Conservation (phyloP, 2,888 invertebrate genomes). For the Cordylochernes scorpioides region DNA sequence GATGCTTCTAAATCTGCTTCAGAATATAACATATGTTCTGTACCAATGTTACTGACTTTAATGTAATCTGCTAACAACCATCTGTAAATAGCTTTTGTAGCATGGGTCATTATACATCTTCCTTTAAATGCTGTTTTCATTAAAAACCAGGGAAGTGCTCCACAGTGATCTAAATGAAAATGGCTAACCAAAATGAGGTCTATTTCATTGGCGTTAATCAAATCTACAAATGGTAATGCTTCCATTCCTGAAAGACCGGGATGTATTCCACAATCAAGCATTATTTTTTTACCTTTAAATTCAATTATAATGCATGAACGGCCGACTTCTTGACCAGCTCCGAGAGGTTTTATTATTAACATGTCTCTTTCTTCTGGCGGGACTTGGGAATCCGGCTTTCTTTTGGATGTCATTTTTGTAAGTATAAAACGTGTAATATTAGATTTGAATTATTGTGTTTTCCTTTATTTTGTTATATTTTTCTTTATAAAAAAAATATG, state of each 20-base stretch:
- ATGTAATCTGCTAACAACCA: slow-evolving; percentile 97
- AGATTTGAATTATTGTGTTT: too few relatives aligned
- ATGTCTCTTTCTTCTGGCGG: slow-evolving; percentile 13
- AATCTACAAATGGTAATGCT: slow-evolving; percentile 84
- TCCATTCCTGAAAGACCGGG: slow-evolving; percentile 78
- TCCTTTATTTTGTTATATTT: too few relatives aligned
- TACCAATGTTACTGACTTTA: slow-evolving; percentile 90
- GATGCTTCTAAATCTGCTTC: slow-evolving; percentile 88
- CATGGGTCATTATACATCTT: slow-evolving; percentile 96
- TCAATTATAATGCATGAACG: slow-evolving; percentile 91
- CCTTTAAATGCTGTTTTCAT: slow-evolving; percentile 91
- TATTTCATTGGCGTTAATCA: slow-evolving; percentile 79
- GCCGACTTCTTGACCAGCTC: slow-evolving; percentile 97
- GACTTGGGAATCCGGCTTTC: slow-evolving; percentile 4
- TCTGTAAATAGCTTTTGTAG: slow-evolving; percentile 93
- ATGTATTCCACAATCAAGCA: slow-evolving; percentile 97
- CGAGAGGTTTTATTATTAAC: slow-evolving; percentile 25
- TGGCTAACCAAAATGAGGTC: slow-evolving; percentile 58
- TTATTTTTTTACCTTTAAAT: slow-evolving; percentile 94
- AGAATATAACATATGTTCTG: slow-evolving; percentile 85
- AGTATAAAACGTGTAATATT: too few relatives aligned
- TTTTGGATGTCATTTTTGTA: slow-evolving; percentile 8
- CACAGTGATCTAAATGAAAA: slow-evolving; percentile 94
- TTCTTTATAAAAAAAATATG: too few relatives aligned
- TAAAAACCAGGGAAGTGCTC: slow-evolving; percentile 89